Base-by-base conservation (phyloP, 2,888 invertebrate species). In the Sepioteuthis lessoniana region DNA sequence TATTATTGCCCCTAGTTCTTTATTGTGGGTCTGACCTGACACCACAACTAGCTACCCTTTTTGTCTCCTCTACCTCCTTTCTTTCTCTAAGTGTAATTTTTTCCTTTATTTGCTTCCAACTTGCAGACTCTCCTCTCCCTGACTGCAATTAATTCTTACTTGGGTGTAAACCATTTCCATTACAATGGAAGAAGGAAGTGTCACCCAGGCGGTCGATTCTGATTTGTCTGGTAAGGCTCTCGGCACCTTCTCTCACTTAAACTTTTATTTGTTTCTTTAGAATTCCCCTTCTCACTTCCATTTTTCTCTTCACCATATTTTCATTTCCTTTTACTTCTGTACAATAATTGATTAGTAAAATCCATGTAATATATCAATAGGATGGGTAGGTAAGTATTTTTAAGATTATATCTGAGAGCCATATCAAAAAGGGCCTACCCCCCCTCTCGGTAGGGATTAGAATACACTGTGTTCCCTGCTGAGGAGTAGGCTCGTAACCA, bases 141-240 rank as follows among this genome's bases (percentile, higher is more conserved):
- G 91, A 28, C 19, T 91, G 37, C 42, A 42, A 42, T 91, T 38
- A 91, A 91, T 38, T 38, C 25, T 31, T 91, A 91, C 13, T 10
- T 3, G 1, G 21, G 25, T 42, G 0, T 35, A 35, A 37, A 35
- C 38, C 42, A 42, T 42, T 21, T 10, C 42, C 28, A 21, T 31
- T 38, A 42, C 25, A 42, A 91, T 91, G 91, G 91, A 38, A 38
- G 31, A 42, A 31, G 42, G 37, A 37, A 91, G 19, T 28, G 91
- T 28, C 10, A 21, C 42, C 37, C 35, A 35, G 91, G 91, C 37
- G 91, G 19, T 35, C 42, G 91, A 91, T 25, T 25, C 91, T 8
- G 91, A 42, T 91, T 42, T 91, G 38, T 35, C 91, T 91, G 91
- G 91, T 91, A 91, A 91, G 91, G 91, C 91, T 31, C 38, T 37